phyloP scores from a whole-genome alignment of 2,797 vertebrate genomes.

The Bovichtus variegatus region DNA sequence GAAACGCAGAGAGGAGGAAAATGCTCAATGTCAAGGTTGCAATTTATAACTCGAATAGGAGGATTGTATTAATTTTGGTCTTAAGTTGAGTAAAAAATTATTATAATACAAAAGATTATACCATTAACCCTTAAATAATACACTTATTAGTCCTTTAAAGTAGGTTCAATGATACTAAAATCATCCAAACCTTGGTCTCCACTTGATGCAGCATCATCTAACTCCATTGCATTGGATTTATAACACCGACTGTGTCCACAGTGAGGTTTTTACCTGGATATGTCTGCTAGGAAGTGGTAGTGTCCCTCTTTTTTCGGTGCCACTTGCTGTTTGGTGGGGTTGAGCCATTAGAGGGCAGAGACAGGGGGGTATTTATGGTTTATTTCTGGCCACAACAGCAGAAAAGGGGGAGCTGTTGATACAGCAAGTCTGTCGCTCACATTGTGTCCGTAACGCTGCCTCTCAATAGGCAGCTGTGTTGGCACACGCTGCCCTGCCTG shows the following conservation, averaged over 20 bases:
- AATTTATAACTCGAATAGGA: neutral
- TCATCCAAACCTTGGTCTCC: constrained; percentile 35
- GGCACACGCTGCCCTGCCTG: constrained; percentile 75
- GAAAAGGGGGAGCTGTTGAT: constrained; percentile 88
- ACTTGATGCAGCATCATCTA: constrained; percentile 22
- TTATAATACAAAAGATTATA: neutral
- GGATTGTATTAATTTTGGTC: neutral
- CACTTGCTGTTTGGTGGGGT: constrained; percentile 75
- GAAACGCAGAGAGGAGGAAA: neutral
- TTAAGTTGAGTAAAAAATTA: neutral
- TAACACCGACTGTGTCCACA: constrained; percentile 25
- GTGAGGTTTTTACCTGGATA: constrained; percentile 74
- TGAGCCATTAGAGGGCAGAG: constrained; percentile 76
- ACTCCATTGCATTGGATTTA: constrained; percentile 27
- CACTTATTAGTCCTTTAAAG: neutral
- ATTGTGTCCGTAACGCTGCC: constrained; percentile 86
- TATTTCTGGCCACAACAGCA: constrained; percentile 88
- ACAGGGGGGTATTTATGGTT: constrained; percentile 88
- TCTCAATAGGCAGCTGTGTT: constrained; percentile 88
- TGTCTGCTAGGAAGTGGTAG: constrained; percentile 68
- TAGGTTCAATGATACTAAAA: constrained; percentile 1
- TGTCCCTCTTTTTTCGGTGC: constrained; percentile 67
- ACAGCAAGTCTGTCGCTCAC: constrained; percentile 87
- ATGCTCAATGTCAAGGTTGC: constrained; percentile 16
- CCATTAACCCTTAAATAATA: neutral